These are phyloP conservation scores for Dipodomys merriami DNA, from an alignment of 2,113 vertebrate genomes.

Conservation along the genomic window DNA sequence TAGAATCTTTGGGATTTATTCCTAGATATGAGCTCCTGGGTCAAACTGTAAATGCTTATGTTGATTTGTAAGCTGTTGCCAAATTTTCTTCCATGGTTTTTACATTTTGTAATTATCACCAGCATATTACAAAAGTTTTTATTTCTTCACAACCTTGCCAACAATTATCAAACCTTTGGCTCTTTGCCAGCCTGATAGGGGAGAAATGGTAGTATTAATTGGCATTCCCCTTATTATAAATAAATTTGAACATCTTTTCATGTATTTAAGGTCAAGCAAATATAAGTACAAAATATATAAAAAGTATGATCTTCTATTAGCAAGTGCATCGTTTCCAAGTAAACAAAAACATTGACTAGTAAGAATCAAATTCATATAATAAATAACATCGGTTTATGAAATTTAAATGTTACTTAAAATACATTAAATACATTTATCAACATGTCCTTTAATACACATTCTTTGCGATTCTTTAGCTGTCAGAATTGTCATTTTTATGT, in stretches of 20 bases:
- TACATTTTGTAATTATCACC: constrained; percentile 57
- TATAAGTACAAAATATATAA: constrained; percentile 49
- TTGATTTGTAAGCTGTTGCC: constrained; percentile 47
- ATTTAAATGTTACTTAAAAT: constrained; percentile 65
- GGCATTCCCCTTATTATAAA: constrained; percentile 62
- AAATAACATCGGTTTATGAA: background rate
- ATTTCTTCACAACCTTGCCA: constrained; percentile 59
- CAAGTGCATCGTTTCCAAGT: constrained; percentile 55
- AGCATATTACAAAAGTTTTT: constrained; percentile 21
- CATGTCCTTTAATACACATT: background rate
- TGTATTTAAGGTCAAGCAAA: constrained; percentile 55
- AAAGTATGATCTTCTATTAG: constrained; percentile 50
- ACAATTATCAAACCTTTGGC: constrained; percentile 64
- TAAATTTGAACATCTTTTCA: constrained; percentile 69
- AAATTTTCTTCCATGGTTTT: constrained; percentile 51
- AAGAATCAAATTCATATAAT: constrained; percentile 49
- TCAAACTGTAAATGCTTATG: constrained; percentile 67
- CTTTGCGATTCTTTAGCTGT: background rate
- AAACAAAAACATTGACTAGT: constrained; percentile 50
- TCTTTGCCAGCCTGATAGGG: constrained; percentile 59
- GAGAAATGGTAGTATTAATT: constrained; percentile 73
- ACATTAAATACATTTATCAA: constrained; percentile 10
- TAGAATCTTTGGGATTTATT: constrained; percentile 51
- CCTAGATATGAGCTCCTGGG: constrained; percentile 62
- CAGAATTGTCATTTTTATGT: constrained; percentile 48